Base-by-base conservation (phyloP, 2,888 invertebrate species). In the Orthosia gothica region DNA sequence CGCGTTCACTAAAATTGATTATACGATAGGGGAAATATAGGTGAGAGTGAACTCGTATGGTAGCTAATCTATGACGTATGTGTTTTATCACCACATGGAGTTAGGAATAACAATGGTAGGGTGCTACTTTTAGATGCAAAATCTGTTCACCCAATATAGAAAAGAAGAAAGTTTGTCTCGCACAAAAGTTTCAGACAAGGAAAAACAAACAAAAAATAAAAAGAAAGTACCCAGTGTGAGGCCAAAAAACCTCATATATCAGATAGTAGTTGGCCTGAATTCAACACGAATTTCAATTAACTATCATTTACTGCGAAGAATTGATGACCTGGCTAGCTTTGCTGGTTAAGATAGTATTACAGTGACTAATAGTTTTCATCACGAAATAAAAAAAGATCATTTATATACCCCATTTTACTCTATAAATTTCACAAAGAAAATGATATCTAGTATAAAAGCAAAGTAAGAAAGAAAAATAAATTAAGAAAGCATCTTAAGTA, bases 11-110 rank as follows among this genome's bases (percentile, higher is more conserved):
- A 62, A 55, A 76, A 70, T 76, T 59, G 54, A 70, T 58, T 66
- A 61, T 58, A 47, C 45, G 64, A 55, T 68, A 59, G 20, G 15
- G 16, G 18, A 45, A 50, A 62, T 71, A 18, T 76, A 55, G 79
- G 61, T 50, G 79, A 61, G 49, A 79, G 79, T 79, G 45, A 50
- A 70, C 49, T 79, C 71, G 20, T 79, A n/a, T 57, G 50, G 61
- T 62, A 45, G 50, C 72, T 79, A 55, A 76, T 76, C 72, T 62
- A 79, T 76, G 76, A 62, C 71, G n/a, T 45, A 45, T 61, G 52
- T 76, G 32, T 71, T 76, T 71, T 45, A 70, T 62, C 70, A 79
- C 32, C 20, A 63, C 73, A 40, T 20, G 18, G 47, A 72, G 73
- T 18, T 1, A n/a, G 15, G 58, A 76, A 76, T 66, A 52, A 18